These are phyloP conservation scores for Aythya baeri DNA, from an alignment of 2,113 vertebrate species.

Conservation along the genomic window DNA sequence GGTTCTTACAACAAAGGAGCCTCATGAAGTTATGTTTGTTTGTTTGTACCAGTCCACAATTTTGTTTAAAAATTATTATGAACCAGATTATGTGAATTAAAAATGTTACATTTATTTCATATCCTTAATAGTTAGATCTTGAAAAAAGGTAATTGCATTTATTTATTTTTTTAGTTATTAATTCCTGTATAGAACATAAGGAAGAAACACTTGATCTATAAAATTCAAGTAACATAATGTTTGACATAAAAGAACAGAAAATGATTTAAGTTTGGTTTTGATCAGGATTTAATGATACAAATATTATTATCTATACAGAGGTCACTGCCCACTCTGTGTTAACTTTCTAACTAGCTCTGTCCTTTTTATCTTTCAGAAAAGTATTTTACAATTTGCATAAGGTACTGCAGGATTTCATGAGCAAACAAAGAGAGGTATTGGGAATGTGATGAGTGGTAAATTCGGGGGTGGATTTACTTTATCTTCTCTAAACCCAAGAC, in stretches of 20 bases:
- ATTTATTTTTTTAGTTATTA: neutral
- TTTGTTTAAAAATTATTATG: neutral
- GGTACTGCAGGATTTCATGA: neutral
- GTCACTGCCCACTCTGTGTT: neutral
- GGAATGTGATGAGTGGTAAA: neutral
- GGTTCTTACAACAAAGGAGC: neutral
- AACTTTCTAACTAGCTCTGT: neutral
- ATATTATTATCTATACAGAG: fast-evolving
- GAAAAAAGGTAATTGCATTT: neutral
- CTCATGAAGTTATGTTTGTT: neutral
- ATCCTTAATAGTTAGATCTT: neutral
- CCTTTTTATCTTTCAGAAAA: fast-evolving
- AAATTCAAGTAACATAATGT: neutral
- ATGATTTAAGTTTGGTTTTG: neutral
- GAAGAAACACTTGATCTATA: neutral
- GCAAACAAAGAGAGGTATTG: neutral
- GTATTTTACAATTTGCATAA: fast-evolving
- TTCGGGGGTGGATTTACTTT: fast-evolving
- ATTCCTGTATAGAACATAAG: neutral
- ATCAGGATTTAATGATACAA: neutral
- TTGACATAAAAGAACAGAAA: neutral
- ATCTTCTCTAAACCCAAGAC: neutral
- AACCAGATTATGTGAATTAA: neutral
- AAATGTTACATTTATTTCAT: neutral
- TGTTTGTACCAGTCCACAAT: neutral